Percentiles rank a stretch among this genome's conserved stretches.
Evolutionary conservation across 2,888 invertebrate genomes (phyloP).

Genomic region (Atethmia centrago): DNA sequence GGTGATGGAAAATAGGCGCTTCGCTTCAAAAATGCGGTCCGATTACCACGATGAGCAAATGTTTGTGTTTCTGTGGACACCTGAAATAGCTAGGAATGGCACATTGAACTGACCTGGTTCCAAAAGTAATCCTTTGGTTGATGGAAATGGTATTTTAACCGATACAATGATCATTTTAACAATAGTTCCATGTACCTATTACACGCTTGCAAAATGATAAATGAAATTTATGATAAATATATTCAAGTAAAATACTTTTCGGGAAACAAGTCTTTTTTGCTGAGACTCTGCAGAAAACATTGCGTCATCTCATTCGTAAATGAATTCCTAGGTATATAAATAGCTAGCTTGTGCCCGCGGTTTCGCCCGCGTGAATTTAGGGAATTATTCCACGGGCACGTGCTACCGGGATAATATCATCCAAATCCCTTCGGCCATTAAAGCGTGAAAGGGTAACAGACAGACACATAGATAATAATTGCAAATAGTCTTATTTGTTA

Average conservation of each 20-base stretch:
- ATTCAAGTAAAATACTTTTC: background rate
- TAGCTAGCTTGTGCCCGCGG: background rate
- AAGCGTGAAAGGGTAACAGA: too few relatives aligned
- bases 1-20: background rate
- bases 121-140: background rate
- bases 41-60: background rate
- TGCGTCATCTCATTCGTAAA: background rate
- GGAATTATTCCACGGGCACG: too few relatives aligned
- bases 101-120: conserved; percentile 10
- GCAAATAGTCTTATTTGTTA: too few relatives aligned
- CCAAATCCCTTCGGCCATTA: too few relatives aligned
- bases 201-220: background rate
- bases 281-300: background rate
- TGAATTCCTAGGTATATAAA: background rate
- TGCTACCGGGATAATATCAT: too few relatives aligned
- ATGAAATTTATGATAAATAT: background rate
- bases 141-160: conserved; percentile 17
- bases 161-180: background rate
- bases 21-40: background rate
- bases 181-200: background rate
- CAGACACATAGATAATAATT: too few relatives aligned
- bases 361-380: too few relatives aligned
- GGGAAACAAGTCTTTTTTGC: too few relatives aligned
- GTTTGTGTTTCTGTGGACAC: background rate
- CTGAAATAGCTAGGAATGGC: background rate